A percentile compares a stretch with the other conserved stretches of the same genome.
phyloP scores from a whole-genome alignment of 2,888 invertebrate genomes.

The Aphrophora alni region DNA sequence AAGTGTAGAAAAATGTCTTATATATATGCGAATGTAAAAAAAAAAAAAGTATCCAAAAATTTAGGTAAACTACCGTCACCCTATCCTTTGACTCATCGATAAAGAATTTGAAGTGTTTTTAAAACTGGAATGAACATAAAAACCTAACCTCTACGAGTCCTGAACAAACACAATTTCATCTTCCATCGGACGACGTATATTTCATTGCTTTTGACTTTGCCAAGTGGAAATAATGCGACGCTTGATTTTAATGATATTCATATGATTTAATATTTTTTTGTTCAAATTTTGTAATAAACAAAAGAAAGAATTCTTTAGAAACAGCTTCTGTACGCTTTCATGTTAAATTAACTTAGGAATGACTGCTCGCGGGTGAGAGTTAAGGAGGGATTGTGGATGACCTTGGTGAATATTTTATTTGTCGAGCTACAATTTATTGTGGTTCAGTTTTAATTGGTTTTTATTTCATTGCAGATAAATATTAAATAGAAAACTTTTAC shows the following conservation, averaged over 20 bases:
- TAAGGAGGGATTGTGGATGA: background rate
- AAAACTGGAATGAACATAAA: too few species aligned
- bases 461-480: too few species aligned
- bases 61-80: too few species aligned
- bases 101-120: too few species aligned
- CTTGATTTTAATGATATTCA: background rate
- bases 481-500: too few species aligned
- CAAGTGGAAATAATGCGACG: background rate
- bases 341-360: background rate
- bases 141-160: too few species aligned
- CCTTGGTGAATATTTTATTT: background rate
- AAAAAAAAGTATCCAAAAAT: too few species aligned
- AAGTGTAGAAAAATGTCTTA: too few species aligned
- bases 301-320: constrained; percentile 3
- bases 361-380: background rate
- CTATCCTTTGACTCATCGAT: too few species aligned
- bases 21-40: too few species aligned
- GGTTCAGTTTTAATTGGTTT: too few species aligned
- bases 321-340: constrained; percentile 3
- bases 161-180: background rate
- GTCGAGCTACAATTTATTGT: too few species aligned
- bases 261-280: background rate
- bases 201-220: background rate
- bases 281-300: background rate
- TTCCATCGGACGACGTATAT: background rate